Evolutionary conservation across 2,888 invertebrate genomes (phyloP), one percentile per base, ranked within the genome.

Genomic region (Aleiodes alternator): DNA sequence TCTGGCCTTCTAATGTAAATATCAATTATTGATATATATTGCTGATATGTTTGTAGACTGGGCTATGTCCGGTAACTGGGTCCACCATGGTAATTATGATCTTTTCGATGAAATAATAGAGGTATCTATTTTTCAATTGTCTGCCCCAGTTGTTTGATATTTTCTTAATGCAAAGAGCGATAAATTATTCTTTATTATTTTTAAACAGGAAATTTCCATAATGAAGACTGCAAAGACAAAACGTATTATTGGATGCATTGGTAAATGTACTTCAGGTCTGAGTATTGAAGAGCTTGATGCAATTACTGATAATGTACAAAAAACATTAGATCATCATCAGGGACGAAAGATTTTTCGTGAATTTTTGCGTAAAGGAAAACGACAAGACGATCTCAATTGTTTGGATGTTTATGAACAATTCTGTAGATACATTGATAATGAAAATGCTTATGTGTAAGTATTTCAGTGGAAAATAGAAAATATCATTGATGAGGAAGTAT

Each of bases 211-310:
- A 43, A 43, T 43, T 43, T 43, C 7, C 43, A 11, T 9, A 31
- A 84, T 84, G 84, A 78, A 83, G 74, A 68, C 80, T 12, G 76
- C 82, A 31, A 72, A 64, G 43, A 34, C 81, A n/a, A 48, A 48
- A 16, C 61, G 69, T 61, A 66, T 76, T 4, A 69, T 86, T 70
- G 85, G 86, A 4, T 87, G 87, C 73, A 84, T 87, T 61, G 87
- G 85, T 75, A 87, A 86, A 72, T 87, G 87, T 69, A 84, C 83
- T 38, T 82, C 81, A 71, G 85, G 84, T 31, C 76, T 88, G 5
- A 83, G 76, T 11, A 11, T 2, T n/a, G 79, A 82, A 14, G 85
- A 87, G 50, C 76, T 87, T 34, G 84, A 87, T 70, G 73, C 71
- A 16, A 82, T 87, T 11, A 87, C 87, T 56, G 85, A 87, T 56